Base-by-base conservation (phyloP, 2,113 vertebrate species). In the Rousettus leschenaultii region DNA sequence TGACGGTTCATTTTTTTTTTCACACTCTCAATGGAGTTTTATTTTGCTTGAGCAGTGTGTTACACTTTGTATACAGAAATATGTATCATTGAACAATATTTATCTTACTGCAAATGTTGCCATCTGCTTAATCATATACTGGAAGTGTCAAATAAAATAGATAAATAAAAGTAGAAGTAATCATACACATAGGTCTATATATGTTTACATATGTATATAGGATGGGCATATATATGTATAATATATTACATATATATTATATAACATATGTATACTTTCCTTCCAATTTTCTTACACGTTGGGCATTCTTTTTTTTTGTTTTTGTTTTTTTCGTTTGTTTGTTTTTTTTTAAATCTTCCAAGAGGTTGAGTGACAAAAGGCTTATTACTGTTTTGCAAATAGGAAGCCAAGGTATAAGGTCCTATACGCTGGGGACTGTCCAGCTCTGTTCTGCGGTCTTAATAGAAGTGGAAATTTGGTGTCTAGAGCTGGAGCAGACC, bases 111-210 rank as follows among this genome's bases (percentile, higher is more conserved):
- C 63, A 71, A 5, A 97, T 84, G 66, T 86, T 92, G 45, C 93
- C 86, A 95, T 96, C 93, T 97, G 89, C 57, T 96, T 96, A 88
- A 93, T 94, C 78, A 48, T 88, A 57, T 85, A 75, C 57, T 89
- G 77, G 38, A 94, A 97, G 66, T 66, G 15, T 91, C 94, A 88
- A 93, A 79, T 94, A 91, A 95, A 70, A 91, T 77, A 82, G 38
- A 78, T 89, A 96, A 86, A 83, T 92, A 95, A 86, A 88, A 88
- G 45, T 74, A 77, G 71, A 73, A 68, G 18, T 89, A 24, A 35
- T 63, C 61, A 18, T 45, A 68, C n/a, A 65, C 28, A 78, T 84
- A 48, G 13, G 16, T 53, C 1, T 66, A 19, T n/a, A 9, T 48
- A 38, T 82, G 10, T 63, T 82, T 43, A 10, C n/a, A 45, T 45